Percentiles rank a stretch among this genome's conserved stretches.
Evolutionary conservation across 2,797 vertebrate genomes (phyloP).

Genomic region (Oceanodroma leucorhoa): DNA sequence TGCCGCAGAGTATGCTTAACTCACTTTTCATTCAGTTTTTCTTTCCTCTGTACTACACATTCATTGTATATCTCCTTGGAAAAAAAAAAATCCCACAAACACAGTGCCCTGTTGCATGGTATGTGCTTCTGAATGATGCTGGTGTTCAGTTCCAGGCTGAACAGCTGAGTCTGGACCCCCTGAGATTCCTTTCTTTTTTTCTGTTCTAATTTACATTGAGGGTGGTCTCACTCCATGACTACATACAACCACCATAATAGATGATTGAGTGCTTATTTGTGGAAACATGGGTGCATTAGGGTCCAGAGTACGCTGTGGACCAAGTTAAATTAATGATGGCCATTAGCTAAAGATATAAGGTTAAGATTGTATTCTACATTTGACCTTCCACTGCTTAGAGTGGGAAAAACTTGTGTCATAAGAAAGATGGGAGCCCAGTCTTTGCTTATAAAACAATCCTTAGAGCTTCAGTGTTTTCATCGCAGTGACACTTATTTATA

Average conservation of each 20-base stretch:
- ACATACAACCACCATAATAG: background rate
- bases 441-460: background rate
- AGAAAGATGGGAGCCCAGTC: background rate
- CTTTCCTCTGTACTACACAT: slow-evolving; percentile 26
- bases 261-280: background rate
- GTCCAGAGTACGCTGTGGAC: background rate
- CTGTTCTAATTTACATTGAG: background rate
- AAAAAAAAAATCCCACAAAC: background rate
- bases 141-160: background rate
- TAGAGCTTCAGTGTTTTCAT: background rate
- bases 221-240: slow-evolving; percentile 1
- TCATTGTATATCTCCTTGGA: slow-evolving; percentile 12
- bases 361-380: background rate
- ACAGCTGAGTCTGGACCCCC: background rate
- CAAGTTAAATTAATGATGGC: background rate
- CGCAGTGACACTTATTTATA: background rate
- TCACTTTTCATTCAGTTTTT: slow-evolving; percentile 51
- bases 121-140: background rate
- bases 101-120: background rate
- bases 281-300: fast-evolving
- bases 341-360: background rate
- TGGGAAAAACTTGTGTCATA: background rate
- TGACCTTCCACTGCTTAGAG: background rate
- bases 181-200: background rate
- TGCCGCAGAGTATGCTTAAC: background rate